phyloP scores from a whole-genome alignment of 2,797 vertebrate species.

The Mormyrus proboscirostris region DNA sequence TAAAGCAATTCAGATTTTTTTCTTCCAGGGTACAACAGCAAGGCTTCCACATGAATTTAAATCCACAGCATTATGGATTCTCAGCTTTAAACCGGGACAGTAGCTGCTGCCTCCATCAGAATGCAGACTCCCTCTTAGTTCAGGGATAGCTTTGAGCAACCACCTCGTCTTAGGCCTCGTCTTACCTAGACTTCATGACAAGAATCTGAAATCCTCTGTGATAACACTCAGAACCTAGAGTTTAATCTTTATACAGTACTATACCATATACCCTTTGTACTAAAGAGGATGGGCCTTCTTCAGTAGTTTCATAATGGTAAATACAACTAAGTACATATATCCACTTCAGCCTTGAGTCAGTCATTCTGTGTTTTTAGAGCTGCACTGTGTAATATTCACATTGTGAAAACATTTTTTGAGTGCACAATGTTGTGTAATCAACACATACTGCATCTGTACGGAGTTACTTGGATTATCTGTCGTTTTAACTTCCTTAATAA shows the following conservation, averaged over 20 bases:
- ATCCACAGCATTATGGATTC: background rate
- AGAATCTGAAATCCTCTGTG: background rate
- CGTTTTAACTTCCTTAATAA: background rate
- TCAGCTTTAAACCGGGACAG: background rate
- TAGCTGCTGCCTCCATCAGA: background rate
- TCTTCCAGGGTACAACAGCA: background rate
- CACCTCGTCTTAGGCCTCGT: background rate
- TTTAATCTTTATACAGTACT: background rate
- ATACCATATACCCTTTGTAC: background rate
- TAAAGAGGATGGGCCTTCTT: background rate
- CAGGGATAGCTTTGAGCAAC: background rate
- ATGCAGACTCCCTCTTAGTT: background rate
- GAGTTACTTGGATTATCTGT: background rate
- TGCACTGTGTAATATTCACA: background rate
- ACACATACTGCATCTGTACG: background rate
- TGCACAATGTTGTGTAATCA: background rate
- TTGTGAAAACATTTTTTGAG: background rate
- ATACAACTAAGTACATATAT: background rate
- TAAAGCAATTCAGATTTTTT: background rate
- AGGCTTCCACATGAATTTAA: background rate
- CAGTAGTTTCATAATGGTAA: background rate
- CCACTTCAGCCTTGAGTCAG: background rate
- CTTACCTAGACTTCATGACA: background rate
- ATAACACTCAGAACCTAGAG: background rate
- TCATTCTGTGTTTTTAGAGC: background rate